phyloP scores from a whole-genome alignment of 2,888 invertebrate species.

The Synanthedon andrenaeformis region DNA sequence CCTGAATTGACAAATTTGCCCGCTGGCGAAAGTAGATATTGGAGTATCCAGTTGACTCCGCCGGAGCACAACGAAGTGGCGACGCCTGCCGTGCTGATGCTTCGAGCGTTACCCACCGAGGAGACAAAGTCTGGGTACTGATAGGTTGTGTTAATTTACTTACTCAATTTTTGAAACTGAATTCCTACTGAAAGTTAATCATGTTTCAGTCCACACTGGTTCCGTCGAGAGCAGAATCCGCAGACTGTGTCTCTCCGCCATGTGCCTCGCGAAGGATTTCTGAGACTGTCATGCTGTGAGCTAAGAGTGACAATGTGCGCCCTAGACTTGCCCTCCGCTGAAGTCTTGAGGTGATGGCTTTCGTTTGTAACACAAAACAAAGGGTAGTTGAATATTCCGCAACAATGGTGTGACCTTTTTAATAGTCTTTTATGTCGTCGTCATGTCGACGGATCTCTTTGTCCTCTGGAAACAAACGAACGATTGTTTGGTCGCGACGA shows the following conservation, averaged over 20 bases:
- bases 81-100: constrained; percentile 13
- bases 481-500: too few species aligned
- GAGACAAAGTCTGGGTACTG: constrained; percentile 14
- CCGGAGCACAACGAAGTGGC: constrained; percentile 7
- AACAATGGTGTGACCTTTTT: too few species aligned
- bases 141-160: background rate
- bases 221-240: constrained; percentile 12
- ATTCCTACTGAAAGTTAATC: background rate
- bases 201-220: constrained; percentile 24
- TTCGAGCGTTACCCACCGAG: constrained; percentile 15
- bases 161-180: too few species aligned
- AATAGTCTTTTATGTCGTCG: too few species aligned
- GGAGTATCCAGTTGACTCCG: constrained; percentile 15
- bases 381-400: too few species aligned
- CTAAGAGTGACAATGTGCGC: constrained; percentile 29
- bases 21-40: constrained; percentile 16
- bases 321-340: constrained; percentile 24
- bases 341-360: constrained; percentile 22
- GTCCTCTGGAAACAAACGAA: too few species aligned
- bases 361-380: too few species aligned
- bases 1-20: constrained; percentile 15
- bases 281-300: constrained; percentile 17
- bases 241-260: constrained; percentile 15
- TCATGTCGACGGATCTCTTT: too few species aligned
- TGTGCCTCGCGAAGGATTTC: constrained; percentile 11